Base-by-base conservation (phyloP, 2,888 invertebrate genomes). In the Cryptus armator region DNA sequence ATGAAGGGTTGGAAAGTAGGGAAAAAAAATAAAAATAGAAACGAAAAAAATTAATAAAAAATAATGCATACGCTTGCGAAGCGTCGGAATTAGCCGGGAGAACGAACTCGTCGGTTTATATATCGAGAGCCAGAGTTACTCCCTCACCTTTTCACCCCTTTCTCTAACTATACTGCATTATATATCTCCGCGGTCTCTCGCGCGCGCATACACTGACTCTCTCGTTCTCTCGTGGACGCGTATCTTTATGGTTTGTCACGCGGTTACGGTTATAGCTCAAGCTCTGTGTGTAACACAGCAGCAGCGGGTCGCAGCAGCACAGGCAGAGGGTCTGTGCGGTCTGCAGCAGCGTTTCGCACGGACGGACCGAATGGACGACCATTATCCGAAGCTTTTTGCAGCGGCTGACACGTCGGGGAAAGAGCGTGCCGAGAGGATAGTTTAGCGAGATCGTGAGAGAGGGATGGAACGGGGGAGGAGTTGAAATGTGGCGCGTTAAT, bases 211-310 rank as follows among this genome's bases (percentile, higher is more conserved):
- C 44, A 32, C 62, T 74, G 43, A 71, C 19, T 43, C 82, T 71
- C 75, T 59, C 56, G 56, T 62, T 77, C 76, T 66, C 76, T 51
- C 71, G 72, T 85, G 70, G 85, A 85, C 81, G 81, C 81, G 81
- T 86, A 87, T 85, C 86, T 89, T 87, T 87, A 88, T 84, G 89
- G 88, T 87, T 88, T 88, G 87, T 89, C 87, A 89, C 86, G 86
- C 87, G 86, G 87, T 85, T 85, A 89, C 88, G 86, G 87, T 88
- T 88, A 87, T 87, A 86, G 87, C 89, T 85, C 80, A 62, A 67
- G 64, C 75, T 29, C 66, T 82, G 62, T 77, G 78, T 66, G 84
- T 80, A 24, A 24, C 72, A 85, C 75, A 86, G 84, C 77, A 48
- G 48, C 44, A 59, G 46, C 46, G 10, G 64, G 48, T 14, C 66